These are phyloP conservation scores for Ceyx melanurus DNA, from an alignment of 2,113 vertebrate species.

Conservation along the genomic window DNA sequence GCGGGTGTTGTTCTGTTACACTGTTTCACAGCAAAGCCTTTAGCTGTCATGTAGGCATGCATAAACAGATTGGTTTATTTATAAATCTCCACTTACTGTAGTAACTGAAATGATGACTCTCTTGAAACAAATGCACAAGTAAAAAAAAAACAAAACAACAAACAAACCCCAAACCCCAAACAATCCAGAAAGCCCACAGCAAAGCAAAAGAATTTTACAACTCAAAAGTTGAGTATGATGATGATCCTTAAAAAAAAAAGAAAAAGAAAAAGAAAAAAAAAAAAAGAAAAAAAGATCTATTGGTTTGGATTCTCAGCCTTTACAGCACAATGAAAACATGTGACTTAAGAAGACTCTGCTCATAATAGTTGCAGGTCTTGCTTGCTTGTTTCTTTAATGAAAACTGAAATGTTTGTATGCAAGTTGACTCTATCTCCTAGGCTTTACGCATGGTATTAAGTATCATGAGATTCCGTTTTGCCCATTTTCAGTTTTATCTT, in stretches of 20 bases:
- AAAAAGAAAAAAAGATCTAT: neutral
- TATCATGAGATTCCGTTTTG: neutral
- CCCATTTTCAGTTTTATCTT: neutral
- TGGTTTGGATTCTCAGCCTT: neutral
- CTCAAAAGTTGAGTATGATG: neutral
- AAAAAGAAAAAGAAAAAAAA: neutral
- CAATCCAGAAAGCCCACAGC: neutral
- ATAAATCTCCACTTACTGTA: constrained; percentile 8
- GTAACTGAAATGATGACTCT: neutral
- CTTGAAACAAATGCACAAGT: neutral
- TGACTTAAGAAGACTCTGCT: neutral
- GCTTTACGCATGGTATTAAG: neutral
- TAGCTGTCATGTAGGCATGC: neutral
- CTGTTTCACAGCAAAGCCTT: neutral
- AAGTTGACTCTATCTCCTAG: constrained; percentile 36
- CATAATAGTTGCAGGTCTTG: neutral
- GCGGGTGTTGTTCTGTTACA: neutral
- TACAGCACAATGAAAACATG: neutral
- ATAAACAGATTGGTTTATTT: constrained; percentile 31
- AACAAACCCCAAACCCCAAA: neutral
- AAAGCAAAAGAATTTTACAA: neutral
- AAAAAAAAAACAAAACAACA: neutral
- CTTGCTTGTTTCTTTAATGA: neutral
- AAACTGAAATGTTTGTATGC: neutral
- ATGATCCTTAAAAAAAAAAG: neutral